Conservation (phyloP, 2,888 invertebrate genomes). For the Zygaena filipendulae region DNA sequence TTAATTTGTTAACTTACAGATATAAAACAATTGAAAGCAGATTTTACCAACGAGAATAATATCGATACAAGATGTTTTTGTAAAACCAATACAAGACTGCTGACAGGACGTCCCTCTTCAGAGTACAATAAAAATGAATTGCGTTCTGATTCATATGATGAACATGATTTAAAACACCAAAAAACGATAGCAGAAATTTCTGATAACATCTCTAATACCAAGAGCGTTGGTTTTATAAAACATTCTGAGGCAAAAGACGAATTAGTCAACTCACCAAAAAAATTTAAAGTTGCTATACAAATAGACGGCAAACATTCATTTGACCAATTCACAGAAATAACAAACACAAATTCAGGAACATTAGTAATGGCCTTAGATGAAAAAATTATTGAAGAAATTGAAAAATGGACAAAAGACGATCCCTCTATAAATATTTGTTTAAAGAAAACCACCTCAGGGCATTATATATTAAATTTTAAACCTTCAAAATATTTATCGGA, state of each 20-base stretch:
- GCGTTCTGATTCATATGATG: too few relatives aligned
- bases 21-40: constrained; percentile 28
- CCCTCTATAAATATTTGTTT: constrained; percentile 19
- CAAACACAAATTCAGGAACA: constrained; percentile 23
- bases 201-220: too few relatives aligned
- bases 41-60: too few relatives aligned
- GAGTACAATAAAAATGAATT: too few relatives aligned
- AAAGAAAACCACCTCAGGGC: constrained; percentile 23
- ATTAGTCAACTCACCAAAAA: too few relatives aligned
- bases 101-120: too few relatives aligned
- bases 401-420: constrained; percentile 21
- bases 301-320: constrained; percentile 12
- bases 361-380: constrained; percentile 28
- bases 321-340: constrained; percentile 18
- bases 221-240: too few relatives aligned
- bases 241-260: too few relatives aligned
- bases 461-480: constrained; percentile 22
- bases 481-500: constrained; percentile 11
- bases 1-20: constrained; percentile 40
- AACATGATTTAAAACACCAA: too few relatives aligned
- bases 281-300: constrained; percentile 12
- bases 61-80: too few relatives aligned
- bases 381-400: constrained; percentile 23
- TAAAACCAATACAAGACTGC: too few relatives aligned
- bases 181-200: too few relatives aligned